Evolutionary conservation across 2,888 invertebrate genomes (phyloP).

Genomic region (Imbricaverruca yamaguchii): DNA sequence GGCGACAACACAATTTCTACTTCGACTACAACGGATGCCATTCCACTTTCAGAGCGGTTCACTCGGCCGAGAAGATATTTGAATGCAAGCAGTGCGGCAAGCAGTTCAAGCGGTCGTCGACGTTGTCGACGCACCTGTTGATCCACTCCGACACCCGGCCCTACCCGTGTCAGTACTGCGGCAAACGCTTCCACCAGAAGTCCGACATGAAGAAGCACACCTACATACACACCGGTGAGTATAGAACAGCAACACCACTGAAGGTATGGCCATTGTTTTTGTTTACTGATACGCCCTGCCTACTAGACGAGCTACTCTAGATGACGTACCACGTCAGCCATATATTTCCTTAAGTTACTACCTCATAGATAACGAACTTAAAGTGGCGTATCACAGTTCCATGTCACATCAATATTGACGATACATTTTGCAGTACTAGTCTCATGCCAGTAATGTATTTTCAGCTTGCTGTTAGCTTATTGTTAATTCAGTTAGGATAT

Average conservation of each 20-base stretch:
- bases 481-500: too few relatives aligned
- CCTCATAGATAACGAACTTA: too few relatives aligned
- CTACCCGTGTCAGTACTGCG: conserved; percentile 53
- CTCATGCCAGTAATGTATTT: not conserved
- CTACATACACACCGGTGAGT: conserved; percentile 53
- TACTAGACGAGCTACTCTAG: too few relatives aligned
- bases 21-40: too few relatives aligned
- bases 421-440: conserved; percentile 28
- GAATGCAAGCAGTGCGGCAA: conserved; percentile 52
- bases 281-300: too few relatives aligned
- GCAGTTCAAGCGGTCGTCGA: conserved; percentile 47
- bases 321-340: too few relatives aligned
- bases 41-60: conserved; percentile 62
- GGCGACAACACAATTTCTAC: too few relatives aligned
- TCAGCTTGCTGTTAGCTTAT: too few relatives aligned
- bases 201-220: conserved; percentile 59
- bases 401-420: conserved; percentile 30
- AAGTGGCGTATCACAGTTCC: too few relatives aligned
- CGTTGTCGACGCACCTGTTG: conserved; percentile 46
- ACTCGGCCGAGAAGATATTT: conserved; percentile 87
- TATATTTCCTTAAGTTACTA: too few relatives aligned
- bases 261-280: too few relatives aligned
- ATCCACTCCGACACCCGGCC: conserved; percentile 40
- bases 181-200: conserved; percentile 56
- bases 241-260: conserved; percentile 24